These are phyloP conservation scores for Listrodromus nycthemerus DNA, from an alignment of 2,888 invertebrate species.

Conservation along the genomic window DNA sequence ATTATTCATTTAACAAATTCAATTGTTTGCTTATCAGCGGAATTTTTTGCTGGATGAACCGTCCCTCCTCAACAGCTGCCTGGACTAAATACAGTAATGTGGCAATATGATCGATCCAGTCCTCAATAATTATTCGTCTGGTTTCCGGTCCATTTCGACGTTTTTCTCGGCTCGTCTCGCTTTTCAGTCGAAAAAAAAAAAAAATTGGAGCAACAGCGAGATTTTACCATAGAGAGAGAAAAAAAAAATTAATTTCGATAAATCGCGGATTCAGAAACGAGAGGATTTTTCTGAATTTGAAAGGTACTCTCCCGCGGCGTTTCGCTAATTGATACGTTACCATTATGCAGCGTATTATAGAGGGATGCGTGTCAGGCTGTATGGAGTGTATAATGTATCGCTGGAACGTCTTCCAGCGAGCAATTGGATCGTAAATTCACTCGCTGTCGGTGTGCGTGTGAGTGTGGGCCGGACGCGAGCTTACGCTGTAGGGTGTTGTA, in stretches of 20 bases:
- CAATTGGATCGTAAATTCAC: slow-evolving; percentile 46
- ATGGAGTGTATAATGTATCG: slow-evolving; percentile 21
- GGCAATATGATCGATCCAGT: slow-evolving; percentile 22
- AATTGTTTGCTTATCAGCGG: no score
- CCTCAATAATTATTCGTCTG: neutral
- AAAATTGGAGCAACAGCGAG: neutral
- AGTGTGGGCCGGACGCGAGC: slow-evolving; percentile 16
- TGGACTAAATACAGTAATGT: neutral
- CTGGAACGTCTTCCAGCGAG: slow-evolving; percentile 15
- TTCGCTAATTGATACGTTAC: slow-evolving; percentile 36
- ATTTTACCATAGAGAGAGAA: neutral
- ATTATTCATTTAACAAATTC: no score
- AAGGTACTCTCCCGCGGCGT: neutral
- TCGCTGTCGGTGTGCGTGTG: slow-evolving; percentile 3
- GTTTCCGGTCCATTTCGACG: neutral
- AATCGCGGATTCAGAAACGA: neutral
- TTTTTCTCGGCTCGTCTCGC: neutral
- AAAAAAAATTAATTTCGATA: neutral
- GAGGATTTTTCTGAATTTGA: neutral
- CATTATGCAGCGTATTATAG: slow-evolving; percentile 30
- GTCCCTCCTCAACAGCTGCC: neutral
- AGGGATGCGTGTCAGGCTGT: slow-evolving; percentile 4
- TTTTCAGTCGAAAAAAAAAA: neutral
- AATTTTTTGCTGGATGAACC: no score
- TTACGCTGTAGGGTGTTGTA: slow-evolving; percentile 18